These are phyloP conservation scores for Premnoplex brunnescens DNA, from an alignment of 2,797 vertebrate genomes.

Conservation along the genomic window DNA sequence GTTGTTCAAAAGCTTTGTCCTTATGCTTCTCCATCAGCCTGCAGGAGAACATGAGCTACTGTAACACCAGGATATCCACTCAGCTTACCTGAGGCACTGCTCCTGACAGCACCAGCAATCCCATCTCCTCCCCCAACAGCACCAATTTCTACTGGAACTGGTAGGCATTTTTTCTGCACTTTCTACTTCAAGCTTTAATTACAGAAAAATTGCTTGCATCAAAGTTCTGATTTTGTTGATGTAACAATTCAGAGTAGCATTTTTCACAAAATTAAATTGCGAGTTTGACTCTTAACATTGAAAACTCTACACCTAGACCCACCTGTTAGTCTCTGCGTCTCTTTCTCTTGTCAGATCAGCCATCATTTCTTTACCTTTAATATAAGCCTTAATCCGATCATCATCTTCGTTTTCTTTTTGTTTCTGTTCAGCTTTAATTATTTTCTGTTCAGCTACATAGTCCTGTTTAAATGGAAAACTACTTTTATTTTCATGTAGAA, in stretches of 20 bases:
- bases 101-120: not conserved
- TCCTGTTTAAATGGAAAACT: constrained; percentile 72
- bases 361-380: constrained; percentile 83
- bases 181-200: not conserved
- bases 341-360: constrained; percentile 81
- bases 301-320: not conserved
- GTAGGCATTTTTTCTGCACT: not conserved
- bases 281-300: not conserved
- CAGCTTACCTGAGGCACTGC: not conserved
- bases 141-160: not conserved
- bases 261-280: not conserved
- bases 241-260: not conserved
- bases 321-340: constrained; percentile 82
- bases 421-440: constrained; percentile 74
- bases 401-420: constrained; percentile 82
- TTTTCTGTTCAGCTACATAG: constrained; percentile 76
- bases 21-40: constrained; percentile 81
- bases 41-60: not conserved
- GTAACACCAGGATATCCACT: not conserved
- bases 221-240: not conserved
- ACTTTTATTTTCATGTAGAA: not conserved
- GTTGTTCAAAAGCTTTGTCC: constrained; percentile 75
- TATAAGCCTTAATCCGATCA: constrained; percentile 77
- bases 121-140: not conserved
- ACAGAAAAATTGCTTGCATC: not conserved